These are phyloP conservation scores for Monodelphis domestica DNA, from an alignment of 2,797 vertebrate species.

Conservation along the genomic window DNA sequence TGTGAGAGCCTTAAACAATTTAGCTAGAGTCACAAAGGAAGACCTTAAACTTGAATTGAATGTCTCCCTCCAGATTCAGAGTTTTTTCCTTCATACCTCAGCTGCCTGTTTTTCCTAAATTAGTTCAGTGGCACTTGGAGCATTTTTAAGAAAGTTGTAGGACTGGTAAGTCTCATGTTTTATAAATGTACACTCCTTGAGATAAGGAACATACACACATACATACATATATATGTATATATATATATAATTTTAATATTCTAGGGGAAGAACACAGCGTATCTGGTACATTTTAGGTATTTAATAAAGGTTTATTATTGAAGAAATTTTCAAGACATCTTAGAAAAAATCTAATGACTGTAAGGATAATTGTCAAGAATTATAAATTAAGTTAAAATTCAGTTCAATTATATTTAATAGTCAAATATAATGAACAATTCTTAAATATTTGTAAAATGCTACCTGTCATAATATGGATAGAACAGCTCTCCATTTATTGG, in stretches of 20 bases:
- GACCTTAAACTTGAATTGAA: neutral
- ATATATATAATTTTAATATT: no score
- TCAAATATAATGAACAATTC: neutral
- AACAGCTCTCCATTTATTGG: constrained; percentile 35
- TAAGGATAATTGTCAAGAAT: neutral
- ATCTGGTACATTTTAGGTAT: neutral
- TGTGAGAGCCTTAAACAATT: neutral
- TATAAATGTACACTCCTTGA: neutral
- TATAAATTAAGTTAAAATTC: neutral
- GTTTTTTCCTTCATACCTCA: neutral
- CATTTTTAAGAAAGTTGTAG: neutral
- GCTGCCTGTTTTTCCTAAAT: neutral
- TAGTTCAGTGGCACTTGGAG: neutral
- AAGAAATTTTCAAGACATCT: neutral
- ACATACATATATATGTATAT: no score
- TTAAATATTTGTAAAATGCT: neutral
- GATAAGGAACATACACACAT: neutral
- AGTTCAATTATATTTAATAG: neutral
- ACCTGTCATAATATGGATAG: neutral
- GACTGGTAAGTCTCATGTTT: neutral
- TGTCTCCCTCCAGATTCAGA: neutral
- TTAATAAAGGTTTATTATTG: neutral
- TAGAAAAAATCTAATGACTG: constrained; percentile 9
- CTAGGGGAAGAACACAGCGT: no score
- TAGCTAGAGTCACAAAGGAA: neutral